Percentiles rank a stretch among this genome's conserved stretches.
Evolutionary conservation across 2,113 vertebrate genomes (phyloP).

Genomic region (Dolichallabes microphthalmus): DNA sequence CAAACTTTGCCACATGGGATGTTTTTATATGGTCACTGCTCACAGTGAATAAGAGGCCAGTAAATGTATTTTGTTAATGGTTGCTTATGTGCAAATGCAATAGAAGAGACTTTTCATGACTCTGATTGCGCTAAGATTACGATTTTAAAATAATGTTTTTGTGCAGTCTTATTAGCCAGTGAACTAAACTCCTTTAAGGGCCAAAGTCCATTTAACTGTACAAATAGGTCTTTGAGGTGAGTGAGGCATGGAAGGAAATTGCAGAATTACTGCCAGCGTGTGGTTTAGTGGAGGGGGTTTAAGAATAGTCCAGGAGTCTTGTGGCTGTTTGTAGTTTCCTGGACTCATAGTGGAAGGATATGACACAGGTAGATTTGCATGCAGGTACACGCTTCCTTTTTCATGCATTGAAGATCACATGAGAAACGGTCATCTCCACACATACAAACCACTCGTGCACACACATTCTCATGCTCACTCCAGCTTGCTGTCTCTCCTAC

Average conservation of each 20-base stretch:
- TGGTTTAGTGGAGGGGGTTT: neutral
- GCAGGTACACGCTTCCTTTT: constrained; percentile 20
- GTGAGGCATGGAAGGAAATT: neutral
- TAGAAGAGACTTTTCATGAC: neutral
- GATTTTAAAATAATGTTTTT: neutral
- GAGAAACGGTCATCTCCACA: neutral
- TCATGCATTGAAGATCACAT: constrained; percentile 30
- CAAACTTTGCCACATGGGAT: neutral
- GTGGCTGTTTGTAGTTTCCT: neutral
- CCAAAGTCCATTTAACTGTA: neutral
- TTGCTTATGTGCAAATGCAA: neutral
- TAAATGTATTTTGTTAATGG: neutral
- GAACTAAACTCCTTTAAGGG: neutral
- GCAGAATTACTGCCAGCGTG: neutral
- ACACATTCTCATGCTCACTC: neutral
- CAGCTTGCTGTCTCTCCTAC: neutral
- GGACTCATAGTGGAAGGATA: neutral
- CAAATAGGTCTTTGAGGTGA: neutral
- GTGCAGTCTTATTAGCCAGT: neutral
- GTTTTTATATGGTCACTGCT: neutral
- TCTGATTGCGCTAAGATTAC: neutral
- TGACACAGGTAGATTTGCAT: constrained; percentile 4
- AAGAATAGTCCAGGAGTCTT: neutral
- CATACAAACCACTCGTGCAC: neutral
- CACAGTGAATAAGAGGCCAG: neutral